These are phyloP conservation scores for Hemithea aestivaria DNA, from an alignment of 2,888 invertebrate genomes.

Conservation along the genomic window DNA sequence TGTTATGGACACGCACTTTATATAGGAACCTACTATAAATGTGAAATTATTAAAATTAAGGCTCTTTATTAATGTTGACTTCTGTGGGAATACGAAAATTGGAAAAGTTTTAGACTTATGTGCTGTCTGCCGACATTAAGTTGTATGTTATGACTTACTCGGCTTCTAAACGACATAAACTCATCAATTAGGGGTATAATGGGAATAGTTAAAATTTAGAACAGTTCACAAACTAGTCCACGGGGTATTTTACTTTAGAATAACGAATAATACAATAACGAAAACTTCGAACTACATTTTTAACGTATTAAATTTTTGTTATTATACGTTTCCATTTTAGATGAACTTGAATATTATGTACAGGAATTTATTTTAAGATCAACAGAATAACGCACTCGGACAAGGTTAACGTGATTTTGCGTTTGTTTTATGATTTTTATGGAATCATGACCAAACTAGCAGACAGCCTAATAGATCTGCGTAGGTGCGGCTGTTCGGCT, in stretches of 20 bases:
- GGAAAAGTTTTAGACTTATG: conserved; percentile 50
- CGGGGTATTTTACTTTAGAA: no score
- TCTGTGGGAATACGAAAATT: conserved; percentile 50
- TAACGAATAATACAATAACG: no score
- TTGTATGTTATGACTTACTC: conserved; percentile 30
- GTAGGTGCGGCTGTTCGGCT: conserved; percentile 56
- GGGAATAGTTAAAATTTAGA: conserved; percentile 14
- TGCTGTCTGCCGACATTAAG: conserved; percentile 26
- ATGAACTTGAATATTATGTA: no score
- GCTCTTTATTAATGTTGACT: conserved; percentile 53
- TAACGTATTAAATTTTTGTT: no score
- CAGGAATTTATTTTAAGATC: no score
- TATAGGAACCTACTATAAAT: conserved; percentile 55
- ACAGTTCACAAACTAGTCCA: background rate
- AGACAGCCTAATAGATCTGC: conserved; percentile 56
- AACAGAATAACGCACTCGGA: no score
- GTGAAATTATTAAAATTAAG: conserved; percentile 62
- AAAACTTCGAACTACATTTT: no score
- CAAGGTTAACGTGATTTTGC: no score
- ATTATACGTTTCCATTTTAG: no score
- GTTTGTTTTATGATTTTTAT: conserved; percentile 45
- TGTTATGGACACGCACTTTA: conserved; percentile 58
- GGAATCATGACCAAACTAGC: conserved; percentile 56
- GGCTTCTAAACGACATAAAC: conserved; percentile 12
- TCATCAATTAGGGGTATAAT: conserved; percentile 13